Base-by-base conservation (phyloP, 2,797 vertebrate genomes). In the Garrulus glandarius region DNA sequence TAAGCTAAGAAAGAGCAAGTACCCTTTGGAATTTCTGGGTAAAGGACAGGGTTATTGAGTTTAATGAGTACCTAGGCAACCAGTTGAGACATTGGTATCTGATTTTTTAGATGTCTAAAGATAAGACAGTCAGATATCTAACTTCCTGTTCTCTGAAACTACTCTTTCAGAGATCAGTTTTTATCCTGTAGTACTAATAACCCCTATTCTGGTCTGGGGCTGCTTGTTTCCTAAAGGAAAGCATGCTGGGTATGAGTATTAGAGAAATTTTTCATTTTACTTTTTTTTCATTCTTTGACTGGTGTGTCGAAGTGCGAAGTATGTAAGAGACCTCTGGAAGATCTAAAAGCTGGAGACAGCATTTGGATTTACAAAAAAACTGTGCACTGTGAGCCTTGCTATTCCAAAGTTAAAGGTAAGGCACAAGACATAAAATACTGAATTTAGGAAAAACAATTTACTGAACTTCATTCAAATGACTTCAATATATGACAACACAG, bases 361-460 rank as follows among this genome's bases (percentile, higher is more conserved):
- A 98, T 99, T 97, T 99, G 99, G 99, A 98, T 99, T 97, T 99
- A 99, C 94, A 99, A 96, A 74, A 94, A 98, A 78, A 98, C 97
- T 76, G 98, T 99, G 88, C 98, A 99, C 90, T 99, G 99, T 93
- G 98, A 99, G 57, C 98, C 97, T 90, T 99, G 99, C 97, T 99
- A 99, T 92, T 98, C 98, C 70, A 93, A 96, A 95, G 98, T 98
- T 95, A 99, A 98, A 98, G 99, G 99, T 99, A 98, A 95, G 96
- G 93, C 76, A 23, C 14, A 50, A 50, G 29, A 77, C 8, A 1
- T 34, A 11, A 19, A 49, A 23, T 9, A 36, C 5, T n/a, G 36
- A 90, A 79, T 0, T 3, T 10, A n/a, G 26, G 23, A 43, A 70
- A 74, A 84, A 44, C 3, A 15, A 13, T 11, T 24, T 15, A 18